A percentile compares a stretch with the other conserved stretches of the same genome.
Conservation (phyloP, 2,888 invertebrate species). For the Serripes groenlandicus region DNA sequence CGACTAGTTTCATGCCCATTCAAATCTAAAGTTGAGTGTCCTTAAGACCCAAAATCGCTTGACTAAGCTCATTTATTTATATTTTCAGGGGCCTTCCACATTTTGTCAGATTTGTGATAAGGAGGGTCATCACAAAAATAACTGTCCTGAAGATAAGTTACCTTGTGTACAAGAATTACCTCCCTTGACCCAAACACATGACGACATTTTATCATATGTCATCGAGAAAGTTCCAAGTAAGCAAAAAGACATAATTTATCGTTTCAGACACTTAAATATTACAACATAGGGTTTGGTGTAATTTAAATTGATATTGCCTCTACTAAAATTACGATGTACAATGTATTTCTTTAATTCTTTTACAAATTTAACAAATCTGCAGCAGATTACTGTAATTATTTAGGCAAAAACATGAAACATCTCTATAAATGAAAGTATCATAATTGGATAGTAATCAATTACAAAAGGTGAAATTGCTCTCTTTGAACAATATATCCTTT, state of each 20-base stretch:
- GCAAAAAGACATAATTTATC: no score
- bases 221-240: conserved; percentile 85
- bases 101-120: conserved; percentile 87
- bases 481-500: not conserved
- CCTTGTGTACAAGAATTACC: conserved; percentile 86
- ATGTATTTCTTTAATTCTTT: no score
- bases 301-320: no score
- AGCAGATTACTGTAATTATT: not conserved
- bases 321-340: no score
- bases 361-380: not conserved
- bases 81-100: conserved; percentile 82
- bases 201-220: conserved; percentile 81
- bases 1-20: not conserved
- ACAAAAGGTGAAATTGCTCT: not conserved
- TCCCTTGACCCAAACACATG: conserved; percentile 81
- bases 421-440: not conserved
- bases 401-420: not conserved
- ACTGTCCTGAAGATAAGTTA: conserved; percentile 87
- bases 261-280: no score
- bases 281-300: no score
- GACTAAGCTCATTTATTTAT: not conserved
- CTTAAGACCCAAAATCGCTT: no score
- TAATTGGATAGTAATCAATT: no score
- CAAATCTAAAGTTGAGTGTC: not conserved
- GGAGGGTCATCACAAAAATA: conserved; percentile 87